Conservation (phyloP, 2,113 vertebrate genomes). For the cattle (Bos taurus) region DNA sequence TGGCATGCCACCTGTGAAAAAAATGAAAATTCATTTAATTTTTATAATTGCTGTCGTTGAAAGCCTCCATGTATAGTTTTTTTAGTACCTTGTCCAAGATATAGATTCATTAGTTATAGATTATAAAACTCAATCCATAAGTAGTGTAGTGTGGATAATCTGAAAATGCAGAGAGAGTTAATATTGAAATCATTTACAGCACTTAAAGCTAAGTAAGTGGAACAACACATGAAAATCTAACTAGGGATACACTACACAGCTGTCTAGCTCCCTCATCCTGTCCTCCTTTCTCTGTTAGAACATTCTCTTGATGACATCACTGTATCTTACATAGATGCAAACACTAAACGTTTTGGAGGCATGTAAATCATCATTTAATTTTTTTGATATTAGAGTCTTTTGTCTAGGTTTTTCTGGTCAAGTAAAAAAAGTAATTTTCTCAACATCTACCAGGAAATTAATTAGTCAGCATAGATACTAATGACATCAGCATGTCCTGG, state of each 20-base stretch:
- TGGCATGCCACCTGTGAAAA: background rate
- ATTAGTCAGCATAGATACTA: background rate
- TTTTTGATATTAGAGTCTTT: background rate
- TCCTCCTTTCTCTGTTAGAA: background rate
- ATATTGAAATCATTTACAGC: constrained; percentile 6
- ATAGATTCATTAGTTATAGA: constrained; percentile 23
- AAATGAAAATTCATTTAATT: background rate
- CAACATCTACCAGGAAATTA: background rate
- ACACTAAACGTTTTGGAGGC: background rate
- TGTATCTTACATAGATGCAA: background rate
- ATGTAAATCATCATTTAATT: background rate
- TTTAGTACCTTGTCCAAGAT: background rate
- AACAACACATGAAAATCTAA: background rate
- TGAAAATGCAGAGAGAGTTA: constrained; percentile 17
- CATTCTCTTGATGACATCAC: background rate
- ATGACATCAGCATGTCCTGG: background rate
- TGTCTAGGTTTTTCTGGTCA: background rate
- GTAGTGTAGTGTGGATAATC: background rate
- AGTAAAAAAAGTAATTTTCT: constrained; percentile 10
- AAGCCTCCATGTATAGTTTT: background rate
- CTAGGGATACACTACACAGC: background rate
- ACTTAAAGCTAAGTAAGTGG: constrained; percentile 48
- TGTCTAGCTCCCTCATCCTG: background rate
- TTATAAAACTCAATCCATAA: constrained; percentile 27
- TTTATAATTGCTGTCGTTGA: background rate